Evolutionary conservation across 2,888 invertebrate species (phyloP).

Genomic region (Trichacis sp.): DNA sequence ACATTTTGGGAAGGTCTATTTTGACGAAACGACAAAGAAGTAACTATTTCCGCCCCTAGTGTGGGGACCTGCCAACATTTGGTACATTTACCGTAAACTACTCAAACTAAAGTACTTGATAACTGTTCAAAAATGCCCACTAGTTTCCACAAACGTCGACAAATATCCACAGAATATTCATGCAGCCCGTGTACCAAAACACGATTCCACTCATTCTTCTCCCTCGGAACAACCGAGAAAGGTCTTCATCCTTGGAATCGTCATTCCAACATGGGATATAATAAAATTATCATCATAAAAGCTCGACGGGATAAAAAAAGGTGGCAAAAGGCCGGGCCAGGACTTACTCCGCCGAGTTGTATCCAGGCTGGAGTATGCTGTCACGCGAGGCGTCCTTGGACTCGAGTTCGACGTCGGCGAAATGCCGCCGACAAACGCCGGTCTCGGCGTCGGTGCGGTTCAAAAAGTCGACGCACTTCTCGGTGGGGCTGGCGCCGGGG

Average conservation of each 20-base stretch:
- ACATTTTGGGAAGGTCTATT: too few relatives aligned
- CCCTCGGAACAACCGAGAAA: neutral
- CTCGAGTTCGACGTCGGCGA: slow-evolving; percentile 26
- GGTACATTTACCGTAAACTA: too few relatives aligned
- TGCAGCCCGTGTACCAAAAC: too few relatives aligned
- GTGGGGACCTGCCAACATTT: too few relatives aligned
- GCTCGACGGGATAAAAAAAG: neutral
- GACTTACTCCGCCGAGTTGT: slow-evolving; percentile 53
- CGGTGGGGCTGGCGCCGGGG: slow-evolving; percentile 62
- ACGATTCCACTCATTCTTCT: neutral
- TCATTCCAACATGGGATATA: neutral
- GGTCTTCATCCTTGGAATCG: neutral
- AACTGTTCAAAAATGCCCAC: too few relatives aligned
- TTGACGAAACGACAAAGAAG: too few relatives aligned
- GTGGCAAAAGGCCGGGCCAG: neutral
- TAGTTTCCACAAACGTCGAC: too few relatives aligned
- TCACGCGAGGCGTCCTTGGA: slow-evolving; percentile 44
- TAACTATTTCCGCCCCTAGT: too few relatives aligned
- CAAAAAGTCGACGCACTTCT: slow-evolving; percentile 65
- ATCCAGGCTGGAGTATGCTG: slow-evolving; percentile 50
- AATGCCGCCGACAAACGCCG: slow-evolving; percentile 28
- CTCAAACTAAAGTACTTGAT: too few relatives aligned
- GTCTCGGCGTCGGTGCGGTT: slow-evolving; percentile 44
- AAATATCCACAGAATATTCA: too few relatives aligned
- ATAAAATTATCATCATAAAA: neutral